Evolutionary conservation across 2,797 vertebrate genomes (phyloP).

Genomic region (Sorex maritimensis): DNA sequence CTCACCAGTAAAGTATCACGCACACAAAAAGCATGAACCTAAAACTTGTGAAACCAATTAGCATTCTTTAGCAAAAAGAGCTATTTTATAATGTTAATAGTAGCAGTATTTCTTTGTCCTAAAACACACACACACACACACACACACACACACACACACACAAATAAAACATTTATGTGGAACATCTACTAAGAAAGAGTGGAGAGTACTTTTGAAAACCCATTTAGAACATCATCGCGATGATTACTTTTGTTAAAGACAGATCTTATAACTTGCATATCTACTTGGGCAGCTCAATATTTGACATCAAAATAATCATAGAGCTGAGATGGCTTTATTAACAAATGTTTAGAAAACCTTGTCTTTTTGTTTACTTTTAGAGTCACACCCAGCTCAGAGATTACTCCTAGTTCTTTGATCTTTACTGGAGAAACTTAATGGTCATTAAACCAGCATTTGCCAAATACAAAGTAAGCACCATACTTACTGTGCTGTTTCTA

Average conservation of each 20-base stretch:
- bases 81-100: slow-evolving; percentile 25
- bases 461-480: no score
- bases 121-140: neutral
- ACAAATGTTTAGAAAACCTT: slow-evolving; percentile 33
- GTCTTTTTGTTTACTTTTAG: no score
- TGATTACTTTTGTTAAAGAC: slow-evolving; percentile 4
- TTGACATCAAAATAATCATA: slow-evolving; percentile 8
- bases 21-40: no score
- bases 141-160: neutral
- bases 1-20: neutral
- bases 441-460: no score
- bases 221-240: neutral
- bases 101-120: slow-evolving; percentile 42
- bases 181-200: slow-evolving; percentile 3
- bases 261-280: slow-evolving; percentile 43
- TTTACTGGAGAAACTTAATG: no score
- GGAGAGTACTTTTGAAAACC: slow-evolving; percentile 40
- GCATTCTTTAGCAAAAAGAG: slow-evolving; percentile 49
- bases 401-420: no score
- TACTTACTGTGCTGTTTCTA: no score
- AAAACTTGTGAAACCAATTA: neutral
- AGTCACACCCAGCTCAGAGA: no score
- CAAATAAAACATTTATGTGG: slow-evolving; percentile 1
- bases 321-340: slow-evolving; percentile 25
- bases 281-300: neutral